Evolutionary conservation across 2,113 vertebrate species (phyloP).

Genomic region (Pachypanchax playfairii): DNA sequence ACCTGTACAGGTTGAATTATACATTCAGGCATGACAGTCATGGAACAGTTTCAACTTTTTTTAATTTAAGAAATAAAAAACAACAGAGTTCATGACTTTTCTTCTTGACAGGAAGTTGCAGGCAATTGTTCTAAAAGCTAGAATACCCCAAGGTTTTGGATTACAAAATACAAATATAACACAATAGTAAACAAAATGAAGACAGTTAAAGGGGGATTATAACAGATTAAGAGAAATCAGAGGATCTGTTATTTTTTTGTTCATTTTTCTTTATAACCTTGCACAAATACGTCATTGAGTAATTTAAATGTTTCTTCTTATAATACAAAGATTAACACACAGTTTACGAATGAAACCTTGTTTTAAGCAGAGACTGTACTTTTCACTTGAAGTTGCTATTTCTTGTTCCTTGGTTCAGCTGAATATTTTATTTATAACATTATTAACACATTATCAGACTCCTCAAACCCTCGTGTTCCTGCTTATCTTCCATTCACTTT

Average conservation of each 20-base stretch:
- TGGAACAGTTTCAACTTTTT: conserved; percentile 49
- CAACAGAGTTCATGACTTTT: conserved; percentile 26
- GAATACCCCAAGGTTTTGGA: no score
- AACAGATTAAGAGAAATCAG: not conserved
- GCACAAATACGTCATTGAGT: not conserved
- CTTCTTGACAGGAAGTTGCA: no score
- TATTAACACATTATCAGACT: conserved; percentile 24
- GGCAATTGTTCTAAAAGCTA: no score
- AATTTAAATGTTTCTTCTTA: not conserved
- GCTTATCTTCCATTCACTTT: conserved; percentile 8
- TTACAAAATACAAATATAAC: conserved; percentile 16
- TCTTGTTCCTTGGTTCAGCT: conserved; percentile 4
- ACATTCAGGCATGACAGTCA: conserved; percentile 11
- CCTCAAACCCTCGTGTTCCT: conserved; percentile 6
- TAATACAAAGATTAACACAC: not conserved
- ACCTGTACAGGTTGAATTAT: conserved; percentile 54
- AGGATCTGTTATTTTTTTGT: not conserved
- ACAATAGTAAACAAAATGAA: not conserved
- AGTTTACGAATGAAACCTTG: not conserved
- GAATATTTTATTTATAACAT: conserved; percentile 11
- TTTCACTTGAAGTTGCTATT: not conserved
- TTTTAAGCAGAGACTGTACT: not conserved
- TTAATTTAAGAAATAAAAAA: not conserved
- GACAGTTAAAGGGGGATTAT: not conserved
- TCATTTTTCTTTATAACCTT: not conserved